Evolutionary conservation across 2,113 vertebrate species (phyloP), one percentile per base, ranked within the genome.

Genomic region (Speoplatyrhinus poulsoni): DNA sequence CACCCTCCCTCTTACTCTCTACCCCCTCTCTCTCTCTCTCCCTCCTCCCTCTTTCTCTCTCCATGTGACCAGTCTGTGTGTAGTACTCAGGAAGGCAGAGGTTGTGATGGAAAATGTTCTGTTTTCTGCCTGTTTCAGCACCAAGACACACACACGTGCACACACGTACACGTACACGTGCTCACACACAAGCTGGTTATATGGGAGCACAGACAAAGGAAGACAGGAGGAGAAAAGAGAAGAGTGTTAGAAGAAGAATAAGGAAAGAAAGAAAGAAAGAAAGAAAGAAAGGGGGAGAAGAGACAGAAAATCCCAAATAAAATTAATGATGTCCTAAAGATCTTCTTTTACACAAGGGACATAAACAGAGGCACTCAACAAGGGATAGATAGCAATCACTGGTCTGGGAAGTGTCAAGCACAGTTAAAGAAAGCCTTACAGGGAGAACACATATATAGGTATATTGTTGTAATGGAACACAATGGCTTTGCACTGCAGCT

Each of bases 121-220:
- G 75, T 48, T 76, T 82, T 81, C 79, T 81, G 65, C 73, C 58
- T 60, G 52, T 69, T 66, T 84, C 80, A 80, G 84, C 84, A 82
- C 54, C 67, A 72, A 67, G 1, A n/a, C 75, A 50, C 56, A 52
- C 46, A 52, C 49, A 49, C 48, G 12, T 49, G 48, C 48, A 53
- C 52, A 53, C 52, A 15, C 11, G 5, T 5, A 13, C 50, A 53
- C 50, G 13, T 12, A 53, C 12, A 53, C 50, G 13, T 4, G 3
- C 50, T 13, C 12, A 13, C 12, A 53, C 50, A 13, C 11, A 15
- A 2, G n/a, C 52, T 15, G n/a, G 13, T 53, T 53, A 55, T 46
- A 59, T 10, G 36, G 58, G 26, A 3, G 13, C 12, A 41, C 36
- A 32, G 26, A 41, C 36, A 41, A 13, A 0, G 8, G 55, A 6